Percentiles rank a stretch among this genome's conserved stretches.
Evolutionary conservation across 2,888 invertebrate species (phyloP).

Genomic region (Heliothis peltigera): DNA sequence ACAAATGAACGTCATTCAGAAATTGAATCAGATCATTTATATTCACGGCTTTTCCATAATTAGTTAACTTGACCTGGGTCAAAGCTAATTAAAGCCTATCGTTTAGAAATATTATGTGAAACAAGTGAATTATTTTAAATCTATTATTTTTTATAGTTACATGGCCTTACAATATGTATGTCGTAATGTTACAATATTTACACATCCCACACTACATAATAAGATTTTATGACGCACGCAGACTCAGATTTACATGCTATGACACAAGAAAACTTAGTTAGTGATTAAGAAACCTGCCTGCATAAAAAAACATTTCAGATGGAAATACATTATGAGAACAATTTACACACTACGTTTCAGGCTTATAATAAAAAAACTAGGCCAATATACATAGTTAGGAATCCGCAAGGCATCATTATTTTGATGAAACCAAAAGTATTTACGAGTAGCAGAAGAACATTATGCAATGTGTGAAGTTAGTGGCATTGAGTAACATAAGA

Average conservation of each 20-base stretch:
- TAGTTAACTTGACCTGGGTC: not conserved
- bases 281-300: no score
- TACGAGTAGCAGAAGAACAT: slow-evolving; percentile 38
- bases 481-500: slow-evolving; percentile 30
- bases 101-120: not conserved
- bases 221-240: not conserved
- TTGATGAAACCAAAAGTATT: slow-evolving; percentile 39
- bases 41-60: not conserved
- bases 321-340: slow-evolving; percentile 23
- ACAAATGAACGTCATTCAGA: no score
- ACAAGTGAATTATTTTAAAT: slow-evolving; percentile 1
- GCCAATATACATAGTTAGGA: slow-evolving; percentile 31
- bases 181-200: not conserved
- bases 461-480: slow-evolving; percentile 41
- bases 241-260: not conserved
- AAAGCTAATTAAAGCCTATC: slow-evolving; percentile 1
- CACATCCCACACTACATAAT: not conserved
- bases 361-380: slow-evolving; percentile 19
- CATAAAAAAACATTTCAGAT: no score
- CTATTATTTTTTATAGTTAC: not conserved
- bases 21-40: no score
- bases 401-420: slow-evolving; percentile 44
- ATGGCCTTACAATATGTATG: not conserved
- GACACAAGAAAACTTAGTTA: not conserved
- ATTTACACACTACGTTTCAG: slow-evolving; percentile 13